Evolutionary conservation across 2,113 vertebrate genomes (phyloP), one percentile per base, ranked within the genome.

Genomic region (Clinocottus analis): DNA sequence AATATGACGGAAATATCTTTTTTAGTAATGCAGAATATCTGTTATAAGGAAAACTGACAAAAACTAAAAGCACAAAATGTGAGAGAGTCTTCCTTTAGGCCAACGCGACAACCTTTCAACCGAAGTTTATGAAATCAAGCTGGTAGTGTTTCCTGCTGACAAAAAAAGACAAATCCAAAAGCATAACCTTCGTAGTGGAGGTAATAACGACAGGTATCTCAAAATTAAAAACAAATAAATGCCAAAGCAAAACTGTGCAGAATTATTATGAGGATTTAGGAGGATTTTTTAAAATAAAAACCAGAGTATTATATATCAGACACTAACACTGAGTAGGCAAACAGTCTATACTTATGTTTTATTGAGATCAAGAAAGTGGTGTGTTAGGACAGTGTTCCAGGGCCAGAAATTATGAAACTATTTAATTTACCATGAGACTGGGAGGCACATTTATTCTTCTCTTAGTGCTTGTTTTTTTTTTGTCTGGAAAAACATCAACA

Each of bases 401-500:
- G 29, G 29, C 8, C 5, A 69, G 65, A 45, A 13, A 21, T 5
- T 19, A 7, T 21, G 16, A 12, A 63, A 10, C 1, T 47, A 33
- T 68, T 41, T 5, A 1, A 31, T n/a, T 35, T 12, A 8, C 53
- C 12, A 17, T 45, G 14, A 16, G 17, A 13, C 7, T 2, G 8
- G 17, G 0, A 41, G 47, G 17, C 29, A 49, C 7, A 37, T 39
- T 3, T 60, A 27, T 51, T 10, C 23, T 5, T 68, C 10, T 75
- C 9, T 25, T 43, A 7, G 16, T 7, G 25, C 43, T 74, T 0
- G 1, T 14, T 53, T 35, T 55, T 19, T 43, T 13, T 41, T 3
- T 13, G 19, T n/a, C 12, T 53, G 49, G 1, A 62, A 73, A 74
- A 55, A 76, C n/a, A 35, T 19, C 21, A 66, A 73, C 55, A 17